These are phyloP conservation scores for Lepilemur septentrionalis DNA, from an alignment of 2,797 vertebrate species.

Conservation along the genomic window DNA sequence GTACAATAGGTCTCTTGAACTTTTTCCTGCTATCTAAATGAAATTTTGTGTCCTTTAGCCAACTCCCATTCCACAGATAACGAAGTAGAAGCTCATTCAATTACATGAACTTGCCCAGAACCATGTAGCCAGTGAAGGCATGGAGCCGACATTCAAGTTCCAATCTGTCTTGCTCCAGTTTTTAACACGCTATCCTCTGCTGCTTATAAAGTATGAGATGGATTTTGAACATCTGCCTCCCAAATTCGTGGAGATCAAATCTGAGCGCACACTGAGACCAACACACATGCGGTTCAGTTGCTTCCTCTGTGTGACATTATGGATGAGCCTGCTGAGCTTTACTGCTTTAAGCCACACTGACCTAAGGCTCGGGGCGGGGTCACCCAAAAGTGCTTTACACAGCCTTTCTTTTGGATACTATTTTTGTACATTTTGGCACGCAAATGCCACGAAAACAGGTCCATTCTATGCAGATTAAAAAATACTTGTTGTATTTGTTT, in stretches of 20 bases:
- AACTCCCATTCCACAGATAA: neutral
- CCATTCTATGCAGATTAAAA: neutral
- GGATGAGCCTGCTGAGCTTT: neutral
- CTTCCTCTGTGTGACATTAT: neutral
- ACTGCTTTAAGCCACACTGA: neutral
- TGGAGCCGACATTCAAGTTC: neutral
- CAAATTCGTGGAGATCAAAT: neutral
- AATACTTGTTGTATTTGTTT: neutral
- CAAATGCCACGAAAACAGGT: neutral
- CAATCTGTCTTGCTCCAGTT: neutral
- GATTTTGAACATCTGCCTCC: neutral
- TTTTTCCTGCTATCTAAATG: neutral
- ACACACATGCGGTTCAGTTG: neutral
- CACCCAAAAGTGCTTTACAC: neutral
- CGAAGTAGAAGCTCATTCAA: neutral
- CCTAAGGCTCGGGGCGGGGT: neutral
- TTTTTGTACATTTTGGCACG: neutral
- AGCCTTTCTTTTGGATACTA: neutral
- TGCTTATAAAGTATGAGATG: neutral
- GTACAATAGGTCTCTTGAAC: neutral
- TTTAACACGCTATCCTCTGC: neutral
- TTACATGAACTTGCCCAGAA: neutral
- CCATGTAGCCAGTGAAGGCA: neutral
- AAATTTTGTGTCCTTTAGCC: neutral
- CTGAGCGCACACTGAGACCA: no score